A percentile compares a stretch with the other conserved stretches of the same genome.
phyloP scores from a whole-genome alignment of 2,888 invertebrate species.

The Eupithecia exiguata region DNA sequence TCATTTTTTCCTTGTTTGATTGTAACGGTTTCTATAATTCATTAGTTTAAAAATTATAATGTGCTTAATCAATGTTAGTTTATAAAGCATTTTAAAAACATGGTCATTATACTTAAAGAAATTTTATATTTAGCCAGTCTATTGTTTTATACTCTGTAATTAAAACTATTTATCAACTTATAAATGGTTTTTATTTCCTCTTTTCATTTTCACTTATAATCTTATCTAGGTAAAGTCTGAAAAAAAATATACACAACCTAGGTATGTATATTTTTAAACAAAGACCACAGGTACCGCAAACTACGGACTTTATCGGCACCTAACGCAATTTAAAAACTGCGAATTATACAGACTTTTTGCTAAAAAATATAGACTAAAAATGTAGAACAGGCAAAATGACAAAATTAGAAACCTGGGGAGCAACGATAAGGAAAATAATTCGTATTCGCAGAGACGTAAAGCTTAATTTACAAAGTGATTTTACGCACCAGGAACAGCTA shows the following conservation, averaged over 20 bases:
- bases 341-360: not conserved
- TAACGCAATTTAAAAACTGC: not conserved
- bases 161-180: not conserved
- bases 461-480: constrained; percentile 34
- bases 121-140: constrained; percentile 1
- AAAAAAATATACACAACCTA: too few relatives aligned
- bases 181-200: not conserved
- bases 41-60: not conserved
- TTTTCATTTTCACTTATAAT: not conserved
- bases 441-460: constrained; percentile 6
- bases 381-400: not conserved
- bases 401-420: constrained; percentile 10
- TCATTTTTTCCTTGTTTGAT: not conserved
- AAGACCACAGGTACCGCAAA: not conserved
- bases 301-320: not conserved
- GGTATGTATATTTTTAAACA: not conserved
- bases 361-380: too few relatives aligned
- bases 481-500: constrained; percentile 29
- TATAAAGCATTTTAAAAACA: not conserved
- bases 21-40: not conserved
- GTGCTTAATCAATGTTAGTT: not conserved
- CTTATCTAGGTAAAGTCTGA: too few relatives aligned
- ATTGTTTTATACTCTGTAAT: not conserved
- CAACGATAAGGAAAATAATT: constrained; percentile 22
- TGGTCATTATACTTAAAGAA: not conserved